A percentile compares a stretch with the other conserved stretches of the same genome.
Evolutionary conservation across 2,113 vertebrate genomes (phyloP).

Genomic region (Hemiscyllium ocellatum): DNA sequence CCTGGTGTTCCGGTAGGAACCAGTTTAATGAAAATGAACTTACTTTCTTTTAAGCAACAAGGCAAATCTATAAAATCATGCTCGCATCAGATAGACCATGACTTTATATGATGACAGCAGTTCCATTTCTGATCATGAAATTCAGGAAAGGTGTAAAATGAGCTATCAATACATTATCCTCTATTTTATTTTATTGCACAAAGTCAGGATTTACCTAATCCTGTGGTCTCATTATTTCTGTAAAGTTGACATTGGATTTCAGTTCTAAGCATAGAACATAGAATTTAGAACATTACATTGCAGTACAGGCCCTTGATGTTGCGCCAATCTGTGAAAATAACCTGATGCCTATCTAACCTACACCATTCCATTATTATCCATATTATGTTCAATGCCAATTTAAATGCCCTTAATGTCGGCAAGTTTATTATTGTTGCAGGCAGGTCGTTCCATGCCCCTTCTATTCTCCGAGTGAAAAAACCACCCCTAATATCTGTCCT

Average conservation of each 20-base stretch:
- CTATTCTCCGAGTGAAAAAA: too few relatives aligned
- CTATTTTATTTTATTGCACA: background rate
- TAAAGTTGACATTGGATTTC: background rate
- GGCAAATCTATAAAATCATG: background rate
- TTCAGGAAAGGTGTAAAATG: background rate
- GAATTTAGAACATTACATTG: too few relatives aligned
- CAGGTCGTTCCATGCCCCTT: too few relatives aligned
- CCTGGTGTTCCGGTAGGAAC: conserved; percentile 71
- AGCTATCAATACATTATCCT: background rate
- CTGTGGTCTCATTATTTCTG: background rate
- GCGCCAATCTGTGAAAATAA: too few relatives aligned
- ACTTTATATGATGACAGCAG: background rate
- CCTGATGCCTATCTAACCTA: too few relatives aligned
- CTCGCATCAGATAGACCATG: background rate
- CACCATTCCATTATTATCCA: too few relatives aligned
- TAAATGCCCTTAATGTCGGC: too few relatives aligned
- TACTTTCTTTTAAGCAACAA: background rate
- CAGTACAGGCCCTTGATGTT: too few relatives aligned
- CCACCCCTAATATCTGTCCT: too few relatives aligned
- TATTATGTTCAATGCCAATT: too few relatives aligned
- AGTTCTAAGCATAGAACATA: background rate
- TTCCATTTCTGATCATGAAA: background rate
- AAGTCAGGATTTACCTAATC: background rate
- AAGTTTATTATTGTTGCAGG: too few relatives aligned
- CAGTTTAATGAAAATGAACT: background rate